phyloP scores from a whole-genome alignment of 35 echinoderm and acorn worm species.

The Apostichopus japonicus region DNA sequence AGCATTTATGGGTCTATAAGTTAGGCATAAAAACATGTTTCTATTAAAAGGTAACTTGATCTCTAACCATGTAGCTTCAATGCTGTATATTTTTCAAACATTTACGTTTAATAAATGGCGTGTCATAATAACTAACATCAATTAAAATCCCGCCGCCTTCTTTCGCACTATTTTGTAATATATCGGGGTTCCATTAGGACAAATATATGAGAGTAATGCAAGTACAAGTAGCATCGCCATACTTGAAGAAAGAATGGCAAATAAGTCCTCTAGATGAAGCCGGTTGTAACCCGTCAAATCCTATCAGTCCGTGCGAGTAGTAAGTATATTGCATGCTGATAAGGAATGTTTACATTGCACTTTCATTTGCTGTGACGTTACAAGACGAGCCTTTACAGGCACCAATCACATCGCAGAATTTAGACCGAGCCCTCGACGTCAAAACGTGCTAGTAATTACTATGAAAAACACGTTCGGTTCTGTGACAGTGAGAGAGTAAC shows the following conservation, averaged over 20 bases:
- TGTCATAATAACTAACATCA: not conserved
- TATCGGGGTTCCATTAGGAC: too few relatives aligned
- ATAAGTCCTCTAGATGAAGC: too few relatives aligned
- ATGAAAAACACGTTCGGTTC: not conserved
- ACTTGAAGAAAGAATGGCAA: too few relatives aligned
- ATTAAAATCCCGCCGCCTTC: not conserved
- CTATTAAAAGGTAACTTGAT: slow-evolving; percentile 21
- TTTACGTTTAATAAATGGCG: not conserved
- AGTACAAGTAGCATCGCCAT: too few relatives aligned
- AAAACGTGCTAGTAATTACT: not conserved
- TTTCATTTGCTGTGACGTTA: not conserved
- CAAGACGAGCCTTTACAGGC: not conserved
- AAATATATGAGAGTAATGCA: too few relatives aligned
- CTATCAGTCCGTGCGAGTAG: too few relatives aligned
- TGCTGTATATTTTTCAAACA: not conserved
- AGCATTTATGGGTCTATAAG: not conserved
- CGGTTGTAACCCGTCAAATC: too few relatives aligned
- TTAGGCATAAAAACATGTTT: slow-evolving; percentile 8
- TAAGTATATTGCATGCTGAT: too few relatives aligned
- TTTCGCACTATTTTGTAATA: not conserved
- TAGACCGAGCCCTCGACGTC: not conserved
- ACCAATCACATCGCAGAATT: not conserved
- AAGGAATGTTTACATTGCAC: not conserved
- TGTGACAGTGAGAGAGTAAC: not conserved
- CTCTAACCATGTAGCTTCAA: slow-evolving; percentile 3